Conservation (phyloP, 2,113 vertebrate genomes). For the Thunnus thynnus region DNA sequence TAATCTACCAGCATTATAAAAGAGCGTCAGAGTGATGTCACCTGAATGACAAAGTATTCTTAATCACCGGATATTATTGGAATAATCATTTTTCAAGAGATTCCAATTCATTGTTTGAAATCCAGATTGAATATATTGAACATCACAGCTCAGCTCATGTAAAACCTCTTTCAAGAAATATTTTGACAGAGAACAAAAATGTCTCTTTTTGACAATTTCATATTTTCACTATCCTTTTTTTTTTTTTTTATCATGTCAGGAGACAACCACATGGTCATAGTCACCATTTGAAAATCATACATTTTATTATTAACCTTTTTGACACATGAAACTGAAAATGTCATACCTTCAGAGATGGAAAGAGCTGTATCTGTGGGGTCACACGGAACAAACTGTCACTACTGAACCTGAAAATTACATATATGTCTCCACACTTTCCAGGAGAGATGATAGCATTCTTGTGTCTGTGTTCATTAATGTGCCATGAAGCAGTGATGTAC, state of each 20-base stretch:
- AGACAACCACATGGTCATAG: background rate
- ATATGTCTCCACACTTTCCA: background rate
- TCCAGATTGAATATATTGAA: background rate
- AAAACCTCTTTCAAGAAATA: background rate
- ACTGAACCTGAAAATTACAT: background rate
- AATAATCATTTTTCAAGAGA: conserved; percentile 2
- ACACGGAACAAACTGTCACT: background rate
- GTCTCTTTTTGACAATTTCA: too few species aligned
- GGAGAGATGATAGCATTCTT: too few species aligned
- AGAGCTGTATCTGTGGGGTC: too few species aligned
- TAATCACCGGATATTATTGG: conserved; percentile 19
- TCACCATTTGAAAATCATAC: background rate
- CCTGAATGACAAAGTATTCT: conserved; percentile 19
- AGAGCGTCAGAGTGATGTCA: background rate
- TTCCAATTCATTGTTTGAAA: conserved; percentile 8
- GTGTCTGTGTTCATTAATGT: too few species aligned
- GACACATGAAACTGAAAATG: background rate
- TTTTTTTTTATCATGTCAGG: background rate
- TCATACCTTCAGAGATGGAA: background rate
- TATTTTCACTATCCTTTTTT: background rate
- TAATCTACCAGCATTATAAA: background rate
- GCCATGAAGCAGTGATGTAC: background rate
- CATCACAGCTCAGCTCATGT: background rate
- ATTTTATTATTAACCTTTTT: background rate
- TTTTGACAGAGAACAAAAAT: too few species aligned